A percentile compares a stretch with the other conserved stretches of the same genome.
Evolutionary conservation across 2,113 vertebrate species (phyloP).

Genomic region (Chlorodrepanis virens): DNA sequence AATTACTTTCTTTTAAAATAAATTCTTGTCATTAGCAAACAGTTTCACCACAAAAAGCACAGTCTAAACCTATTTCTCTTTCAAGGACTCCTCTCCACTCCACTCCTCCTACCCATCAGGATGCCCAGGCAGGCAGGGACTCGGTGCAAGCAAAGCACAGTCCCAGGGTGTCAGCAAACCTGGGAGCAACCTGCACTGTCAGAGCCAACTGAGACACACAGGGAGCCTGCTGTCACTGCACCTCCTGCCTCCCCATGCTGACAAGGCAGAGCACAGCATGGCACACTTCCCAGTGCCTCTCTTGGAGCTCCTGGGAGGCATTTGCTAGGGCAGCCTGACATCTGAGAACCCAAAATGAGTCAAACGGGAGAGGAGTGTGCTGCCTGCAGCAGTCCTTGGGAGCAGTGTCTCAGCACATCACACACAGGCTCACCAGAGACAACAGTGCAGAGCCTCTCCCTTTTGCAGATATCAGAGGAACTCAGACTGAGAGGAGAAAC

Average conservation of each 20-base stretch:
- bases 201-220: accelerated
- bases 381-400: not conserved
- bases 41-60: conserved; percentile 10
- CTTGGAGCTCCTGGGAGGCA: not conserved
- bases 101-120: not conserved
- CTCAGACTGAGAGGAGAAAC: not conserved
- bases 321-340: not conserved
- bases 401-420: not conserved
- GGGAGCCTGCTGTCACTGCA: not conserved
- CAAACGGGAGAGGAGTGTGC: not conserved
- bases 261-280: not conserved
- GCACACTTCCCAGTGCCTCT: not conserved
- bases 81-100: not conserved
- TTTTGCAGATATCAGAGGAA: not conserved
- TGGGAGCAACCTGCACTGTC: not conserved
- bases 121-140: not conserved
- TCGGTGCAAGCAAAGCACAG: not conserved
- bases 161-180: conserved; percentile 1
- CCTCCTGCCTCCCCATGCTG: not conserved
- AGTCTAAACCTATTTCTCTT: conserved; percentile 17
- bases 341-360: not conserved
- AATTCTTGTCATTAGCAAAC: not conserved
- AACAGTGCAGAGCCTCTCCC: not conserved
- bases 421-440: not conserved
- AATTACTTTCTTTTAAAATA: not conserved